These are phyloP conservation scores for Centropus unirufus DNA, from an alignment of 2,113 vertebrate genomes.

Conservation along the genomic window DNA sequence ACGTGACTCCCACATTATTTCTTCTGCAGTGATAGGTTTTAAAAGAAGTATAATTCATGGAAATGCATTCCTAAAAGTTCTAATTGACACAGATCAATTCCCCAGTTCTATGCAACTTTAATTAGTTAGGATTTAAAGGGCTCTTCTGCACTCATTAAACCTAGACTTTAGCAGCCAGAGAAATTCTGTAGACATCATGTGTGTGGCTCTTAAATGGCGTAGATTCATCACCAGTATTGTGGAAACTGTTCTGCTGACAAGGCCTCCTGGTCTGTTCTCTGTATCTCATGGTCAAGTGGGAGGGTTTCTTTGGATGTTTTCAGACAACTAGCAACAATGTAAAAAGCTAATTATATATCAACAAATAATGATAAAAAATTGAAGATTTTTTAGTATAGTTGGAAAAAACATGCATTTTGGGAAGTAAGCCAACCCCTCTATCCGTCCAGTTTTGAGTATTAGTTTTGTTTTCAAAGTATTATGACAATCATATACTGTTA, in stretches of 20 bases:
- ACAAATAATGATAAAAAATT: background rate
- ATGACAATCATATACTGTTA: background rate
- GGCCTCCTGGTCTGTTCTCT: constrained; percentile 1
- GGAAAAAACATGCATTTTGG: background rate
- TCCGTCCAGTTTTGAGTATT: background rate
- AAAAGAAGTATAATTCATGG: background rate
- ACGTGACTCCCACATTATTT: background rate
- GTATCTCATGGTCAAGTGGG: background rate
- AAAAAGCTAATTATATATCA: background rate
- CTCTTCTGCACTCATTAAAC: background rate
- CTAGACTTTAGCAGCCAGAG: background rate
- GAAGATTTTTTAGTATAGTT: background rate
- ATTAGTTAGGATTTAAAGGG: background rate
- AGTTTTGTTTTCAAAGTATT: background rate
- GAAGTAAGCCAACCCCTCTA: background rate
- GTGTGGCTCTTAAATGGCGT: background rate
- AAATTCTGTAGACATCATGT: background rate
- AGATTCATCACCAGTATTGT: background rate
- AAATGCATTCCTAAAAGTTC: background rate
- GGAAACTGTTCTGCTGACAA: background rate
- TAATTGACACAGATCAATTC: background rate
- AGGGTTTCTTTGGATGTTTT: background rate
- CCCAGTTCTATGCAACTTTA: background rate
- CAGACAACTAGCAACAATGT: background rate
- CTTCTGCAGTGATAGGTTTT: background rate